phyloP scores from a whole-genome alignment of 2,797 vertebrate genomes.

The Onychomys torridus region DNA sequence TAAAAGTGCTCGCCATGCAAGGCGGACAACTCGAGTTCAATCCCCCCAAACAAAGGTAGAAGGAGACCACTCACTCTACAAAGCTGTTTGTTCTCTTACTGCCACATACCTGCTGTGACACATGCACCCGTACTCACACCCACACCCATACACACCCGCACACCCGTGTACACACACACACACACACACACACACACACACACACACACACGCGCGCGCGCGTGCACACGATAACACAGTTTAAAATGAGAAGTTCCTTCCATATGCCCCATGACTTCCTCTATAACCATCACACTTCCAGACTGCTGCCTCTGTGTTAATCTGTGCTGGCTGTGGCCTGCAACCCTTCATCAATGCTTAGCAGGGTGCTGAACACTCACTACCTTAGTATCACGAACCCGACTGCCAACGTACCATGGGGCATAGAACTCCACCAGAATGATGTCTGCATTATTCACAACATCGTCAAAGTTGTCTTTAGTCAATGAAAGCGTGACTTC shows the following conservation, averaged over 20 bases:
- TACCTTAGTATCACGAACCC: accelerated
- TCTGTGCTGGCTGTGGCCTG: neutral
- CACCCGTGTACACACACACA: neutral
- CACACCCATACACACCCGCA: no score
- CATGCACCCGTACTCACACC: neutral
- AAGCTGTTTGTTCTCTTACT: neutral
- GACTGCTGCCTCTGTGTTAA: neutral
- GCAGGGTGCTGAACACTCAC: neutral
- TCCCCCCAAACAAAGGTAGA: neutral
- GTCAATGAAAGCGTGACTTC: constrained; percentile 95
- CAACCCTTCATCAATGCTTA: neutral
- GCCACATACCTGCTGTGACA: neutral
- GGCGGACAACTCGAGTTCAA: neutral
- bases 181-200: no score
- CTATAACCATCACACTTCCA: accelerated
- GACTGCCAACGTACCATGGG: constrained; percentile 93
- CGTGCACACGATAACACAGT: neutral
- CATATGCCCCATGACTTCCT: neutral
- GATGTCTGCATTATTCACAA: constrained; percentile 94
- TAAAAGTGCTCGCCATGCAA: neutral
- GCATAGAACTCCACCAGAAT: constrained; percentile 99
- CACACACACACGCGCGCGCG: neutral
- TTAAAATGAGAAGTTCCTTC: neutral
- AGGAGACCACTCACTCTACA: neutral
- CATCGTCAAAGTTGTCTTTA: constrained; percentile 95